Evolutionary conservation across 2,113 vertebrate species (phyloP).

Genomic region (Oreochromis spilurus): DNA sequence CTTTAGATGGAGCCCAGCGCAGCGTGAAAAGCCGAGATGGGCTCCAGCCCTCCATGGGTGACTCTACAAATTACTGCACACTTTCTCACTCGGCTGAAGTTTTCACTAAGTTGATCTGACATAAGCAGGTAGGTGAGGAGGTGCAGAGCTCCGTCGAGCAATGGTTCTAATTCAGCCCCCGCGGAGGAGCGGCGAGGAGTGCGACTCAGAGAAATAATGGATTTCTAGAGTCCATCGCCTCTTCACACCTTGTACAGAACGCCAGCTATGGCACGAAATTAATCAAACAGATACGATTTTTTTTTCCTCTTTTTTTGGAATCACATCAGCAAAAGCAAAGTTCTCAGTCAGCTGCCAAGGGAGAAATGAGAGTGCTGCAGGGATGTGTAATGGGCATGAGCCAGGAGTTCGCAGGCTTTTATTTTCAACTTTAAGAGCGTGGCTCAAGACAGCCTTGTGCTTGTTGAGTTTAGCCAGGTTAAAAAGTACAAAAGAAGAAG

Average conservation of each 20-base stretch:
- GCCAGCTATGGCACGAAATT: not conserved
- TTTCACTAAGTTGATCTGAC: conserved; percentile 53
- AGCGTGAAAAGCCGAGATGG: conserved; percentile 57
- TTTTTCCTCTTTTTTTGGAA: conserved; percentile 1
- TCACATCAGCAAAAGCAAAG: conserved; percentile 13
- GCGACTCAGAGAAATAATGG: conserved; percentile 43
- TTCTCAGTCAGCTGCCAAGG: conserved; percentile 20
- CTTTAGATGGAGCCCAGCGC: conserved; percentile 49
- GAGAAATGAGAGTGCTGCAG: not conserved
- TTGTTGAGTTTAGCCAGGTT: not conserved
- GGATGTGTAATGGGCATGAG: not conserved
- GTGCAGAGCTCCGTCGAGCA: not conserved
- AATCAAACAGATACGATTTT: conserved; percentile 1
- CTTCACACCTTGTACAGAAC: not conserved
- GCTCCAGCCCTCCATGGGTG: conserved; percentile 38
- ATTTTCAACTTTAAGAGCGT: not conserved
- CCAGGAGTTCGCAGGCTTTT: conserved; percentile 5
- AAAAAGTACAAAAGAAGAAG: not conserved
- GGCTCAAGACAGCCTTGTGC: not conserved
- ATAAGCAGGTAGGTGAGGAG: conserved; percentile 29
- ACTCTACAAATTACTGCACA: conserved; percentile 50
- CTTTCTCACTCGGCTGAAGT: conserved; percentile 48
- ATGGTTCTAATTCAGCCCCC: conserved; percentile 22
- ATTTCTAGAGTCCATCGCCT: conserved; percentile 7
- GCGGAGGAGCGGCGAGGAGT: not conserved